Base-by-base conservation (phyloP, 2,888 invertebrate species). In the Epirrita christyi region DNA sequence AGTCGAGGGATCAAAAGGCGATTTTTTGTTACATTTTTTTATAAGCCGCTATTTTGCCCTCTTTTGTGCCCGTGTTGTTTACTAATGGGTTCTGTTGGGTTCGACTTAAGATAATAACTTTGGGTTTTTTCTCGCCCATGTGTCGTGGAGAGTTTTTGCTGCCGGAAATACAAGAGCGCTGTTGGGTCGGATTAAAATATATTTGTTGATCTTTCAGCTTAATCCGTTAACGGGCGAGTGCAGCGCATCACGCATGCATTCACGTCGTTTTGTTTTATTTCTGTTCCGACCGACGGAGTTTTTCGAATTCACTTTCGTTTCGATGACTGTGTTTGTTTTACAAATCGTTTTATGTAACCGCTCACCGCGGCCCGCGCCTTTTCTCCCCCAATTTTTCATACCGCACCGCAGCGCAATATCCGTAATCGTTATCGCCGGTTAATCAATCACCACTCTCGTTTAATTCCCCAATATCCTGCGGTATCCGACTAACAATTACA, bases 11-110 rank as follows among this genome's bases (percentile, higher is more conserved):
- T 91, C 87, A 87, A 91, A 88, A 89, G 90, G 78, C 77, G 85
- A 85, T 89, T 92, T 91, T 91, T 91, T 90, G 88, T 90, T 80
- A 81, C 80, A 75, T 79, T 85, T 83, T 86, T 89, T 88, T 86
- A 81, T 87, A 83, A 86, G 86, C 85, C 73, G 85, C 86, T 87
- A 86, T 90, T 90, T 88, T 84, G 83, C 88, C 86, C 89, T 90
- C 86, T 83, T 89, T 89, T 91, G 90, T 88, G 90, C 78, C 80
- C 82, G 85, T 85, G 92, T 91, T 91, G 92, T 91, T 91, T 92
- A 91, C 92, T 92, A 92, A 92, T 92, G 91, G 89, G 87, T 88
- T 89, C 89, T 88, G 90, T 84, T 90, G 87, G 90, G 88, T 88
- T 88, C 89, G 90, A 89, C 90, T 90, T 91, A 85, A 91, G 91